These are phyloP conservation scores for Dipus sagitta DNA, from an alignment of 2,797 vertebrate species.

Conservation along the genomic window DNA sequence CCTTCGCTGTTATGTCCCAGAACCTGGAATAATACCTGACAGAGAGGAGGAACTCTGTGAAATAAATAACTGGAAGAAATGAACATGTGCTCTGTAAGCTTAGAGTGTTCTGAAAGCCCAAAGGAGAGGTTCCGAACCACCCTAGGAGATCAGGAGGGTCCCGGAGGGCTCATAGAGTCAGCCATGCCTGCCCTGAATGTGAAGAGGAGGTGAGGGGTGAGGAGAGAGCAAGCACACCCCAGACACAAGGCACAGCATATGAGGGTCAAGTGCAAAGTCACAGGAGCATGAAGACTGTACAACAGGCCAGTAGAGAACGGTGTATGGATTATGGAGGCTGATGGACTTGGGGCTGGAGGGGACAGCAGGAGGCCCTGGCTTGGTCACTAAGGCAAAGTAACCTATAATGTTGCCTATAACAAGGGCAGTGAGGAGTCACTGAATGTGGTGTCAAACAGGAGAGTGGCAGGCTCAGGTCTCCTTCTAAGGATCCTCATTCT, in stretches of 20 bases:
- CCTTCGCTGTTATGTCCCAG: neutral
- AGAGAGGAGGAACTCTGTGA: neutral
- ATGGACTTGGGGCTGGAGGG: neutral
- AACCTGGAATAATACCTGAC: neutral
- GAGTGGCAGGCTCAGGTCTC: neutral
- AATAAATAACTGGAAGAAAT: neutral
- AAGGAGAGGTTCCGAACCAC: neutral
- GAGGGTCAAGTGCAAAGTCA: neutral
- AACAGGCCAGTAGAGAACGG: no score
- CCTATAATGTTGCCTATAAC: neutral
- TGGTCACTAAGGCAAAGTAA: neutral
- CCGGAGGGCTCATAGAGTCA: neutral
- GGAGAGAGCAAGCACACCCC: neutral
- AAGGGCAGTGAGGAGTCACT: neutral
- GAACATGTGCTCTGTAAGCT: neutral
- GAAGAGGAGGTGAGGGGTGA: constrained; percentile 28
- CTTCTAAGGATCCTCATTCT: neutral
- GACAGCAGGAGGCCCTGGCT: no score
- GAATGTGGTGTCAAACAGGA: neutral
- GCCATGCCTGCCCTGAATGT: no score
- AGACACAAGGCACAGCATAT: neutral
- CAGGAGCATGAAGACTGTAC: neutral
- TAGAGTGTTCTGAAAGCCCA: neutral
- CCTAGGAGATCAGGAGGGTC: neutral
- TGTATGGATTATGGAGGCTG: neutral